Percentiles rank a stretch among this genome's conserved stretches.
These are phyloP conservation scores for Artemia sinica DNA, from an alignment of 2,888 invertebrate species.

Conservation along the genomic window DNA sequence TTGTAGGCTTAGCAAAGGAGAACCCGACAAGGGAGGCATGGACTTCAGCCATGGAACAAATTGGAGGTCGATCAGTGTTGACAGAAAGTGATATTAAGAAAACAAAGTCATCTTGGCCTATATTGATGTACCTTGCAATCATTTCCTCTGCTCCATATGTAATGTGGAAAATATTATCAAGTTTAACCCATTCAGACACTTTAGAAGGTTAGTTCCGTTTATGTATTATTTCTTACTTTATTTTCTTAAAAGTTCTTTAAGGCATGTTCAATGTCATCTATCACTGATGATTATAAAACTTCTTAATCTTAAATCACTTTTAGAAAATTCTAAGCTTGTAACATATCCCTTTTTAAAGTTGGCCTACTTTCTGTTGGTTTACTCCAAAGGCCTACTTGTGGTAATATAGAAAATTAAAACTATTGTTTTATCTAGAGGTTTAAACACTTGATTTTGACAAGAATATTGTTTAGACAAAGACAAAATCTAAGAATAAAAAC, in stretches of 20 bases:
- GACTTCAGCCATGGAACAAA: conserved; percentile 32
- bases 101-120: conserved; percentile 55
- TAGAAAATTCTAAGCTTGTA: too few species aligned
- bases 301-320: too few species aligned
- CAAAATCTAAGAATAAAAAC: too few species aligned
- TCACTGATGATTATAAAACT: too few species aligned
- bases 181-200: conserved; percentile 26
- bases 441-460: too few species aligned
- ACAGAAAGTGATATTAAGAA: conserved; percentile 30
- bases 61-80: conserved; percentile 30
- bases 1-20: conserved; percentile 21
- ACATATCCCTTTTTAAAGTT: too few species aligned
- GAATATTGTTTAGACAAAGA: too few species aligned
- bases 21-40: conserved; percentile 28
- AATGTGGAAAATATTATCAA: conserved; percentile 58
- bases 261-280: too few species aligned
- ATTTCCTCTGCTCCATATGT: conserved; percentile 81
- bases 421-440: too few species aligned
- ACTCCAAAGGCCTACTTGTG: too few species aligned
- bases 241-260: not conserved
- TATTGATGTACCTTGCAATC: conserved; percentile 69
- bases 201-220: conserved; percentile 6
- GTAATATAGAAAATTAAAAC: too few species aligned
- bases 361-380: too few species aligned
- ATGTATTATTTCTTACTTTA: not conserved